Base-by-base conservation (phyloP, 2,113 vertebrate species). In the Eublepharis macularius region DNA sequence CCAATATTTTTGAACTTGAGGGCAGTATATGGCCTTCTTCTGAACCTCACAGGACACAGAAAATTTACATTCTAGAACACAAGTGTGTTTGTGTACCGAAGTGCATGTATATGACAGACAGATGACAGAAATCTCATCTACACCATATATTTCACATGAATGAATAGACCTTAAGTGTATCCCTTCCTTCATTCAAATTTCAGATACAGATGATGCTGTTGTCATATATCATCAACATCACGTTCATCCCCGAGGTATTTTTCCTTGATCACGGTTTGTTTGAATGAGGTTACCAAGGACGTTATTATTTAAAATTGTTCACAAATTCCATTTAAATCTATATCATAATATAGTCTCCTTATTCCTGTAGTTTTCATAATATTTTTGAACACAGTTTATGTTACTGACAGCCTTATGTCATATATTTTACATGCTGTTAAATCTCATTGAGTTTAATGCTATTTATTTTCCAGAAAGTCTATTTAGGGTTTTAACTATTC, bases 131-230 rank as follows among this genome's bases (percentile, higher is more conserved):
- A 63, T 39, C 34, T 87, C 19, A 4, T 76, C 32, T 76, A 32
- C 72, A 82, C 81, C 10, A 80, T 21, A 26, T 47, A 88, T 90
- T 93, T 80, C 83, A 86, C 49, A 60, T 76, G 60, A 93, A 75
- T 88, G 81, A 93, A 86, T 43, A 93, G 89, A 91, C 5, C 43
- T 81, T 72, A 89, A 16, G 45, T 81, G 49, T 84, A 91, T 79
- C 39, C 91, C 75, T 87, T 81, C 49, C 80, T 86, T 92, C 87
- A 90, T 85, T 94, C 76, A 82, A 65, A 77, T 85, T 92, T 95
- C 76, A 84, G 73, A 83, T 45, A 73, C 68, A 92, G 85, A 79
- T 51, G 17, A 9, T 0, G 32, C 74, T 92, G 80, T 85, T 93
- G 91, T 81, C 90, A 91, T 82, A 86, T 85, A 85, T 76, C 51